These are phyloP conservation scores for Rotaria macrura DNA, from an alignment of 2,888 invertebrate species.

Conservation along the genomic window DNA sequence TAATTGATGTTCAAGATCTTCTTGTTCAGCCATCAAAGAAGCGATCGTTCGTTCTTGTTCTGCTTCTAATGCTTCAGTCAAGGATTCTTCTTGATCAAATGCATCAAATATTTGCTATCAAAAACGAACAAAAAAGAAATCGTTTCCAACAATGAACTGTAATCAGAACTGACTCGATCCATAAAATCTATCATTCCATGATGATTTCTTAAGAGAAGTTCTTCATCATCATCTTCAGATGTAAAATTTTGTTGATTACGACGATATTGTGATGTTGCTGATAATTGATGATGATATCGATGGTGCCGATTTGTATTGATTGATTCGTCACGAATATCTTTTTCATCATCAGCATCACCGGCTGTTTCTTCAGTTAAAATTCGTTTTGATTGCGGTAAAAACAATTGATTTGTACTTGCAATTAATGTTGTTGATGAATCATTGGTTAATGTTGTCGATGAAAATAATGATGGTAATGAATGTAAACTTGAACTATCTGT, in stretches of 20 bases:
- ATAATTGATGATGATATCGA: neutral
- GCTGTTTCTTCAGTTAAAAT: neutral
- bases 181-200: neutral
- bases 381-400: neutral
- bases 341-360: slow-evolving; percentile 10
- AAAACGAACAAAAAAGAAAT: neutral
- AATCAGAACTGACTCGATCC: neutral
- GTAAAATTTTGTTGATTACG: neutral
- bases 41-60: slow-evolving; percentile 9
- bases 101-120: slow-evolving; percentile 8
- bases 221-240: slow-evolving; percentile 12
- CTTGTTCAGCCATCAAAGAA: slow-evolving; percentile 12
- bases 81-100: slow-evolving; percentile 17
- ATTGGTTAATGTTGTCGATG: neutral
- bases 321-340: neutral
- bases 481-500: neutral
- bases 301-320: neutral
- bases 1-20: neutral
- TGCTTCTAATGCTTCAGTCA: slow-evolving; percentile 9
- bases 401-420: neutral
- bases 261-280: neutral
- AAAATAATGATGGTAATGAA: neutral
- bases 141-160: neutral
- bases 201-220: neutral
- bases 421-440: neutral